A percentile compares a stretch with the other conserved stretches of the same genome.
Evolutionary conservation across 2,888 invertebrate species (phyloP).

Genomic region (Meteorus cinctellus): DNA sequence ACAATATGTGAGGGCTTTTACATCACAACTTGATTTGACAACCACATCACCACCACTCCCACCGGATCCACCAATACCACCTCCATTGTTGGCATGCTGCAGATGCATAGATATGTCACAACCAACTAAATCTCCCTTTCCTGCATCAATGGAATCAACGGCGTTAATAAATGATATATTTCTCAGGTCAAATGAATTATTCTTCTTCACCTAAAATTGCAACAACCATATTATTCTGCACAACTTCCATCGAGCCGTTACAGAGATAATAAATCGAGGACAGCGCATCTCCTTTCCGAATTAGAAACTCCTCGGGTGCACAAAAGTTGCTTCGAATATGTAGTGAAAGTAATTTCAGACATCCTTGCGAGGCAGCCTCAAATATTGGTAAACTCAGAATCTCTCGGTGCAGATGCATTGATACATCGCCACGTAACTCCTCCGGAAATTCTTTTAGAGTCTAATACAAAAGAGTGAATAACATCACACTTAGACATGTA

Average conservation of each 20-base stretch:
- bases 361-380: slow-evolving; percentile 95
- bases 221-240: slow-evolving; percentile 96
- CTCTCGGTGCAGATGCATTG: slow-evolving; percentile 95
- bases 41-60: slow-evolving; percentile 80
- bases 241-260: slow-evolving; percentile 98
- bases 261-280: slow-evolving; percentile 96
- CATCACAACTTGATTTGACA: slow-evolving; percentile 95
- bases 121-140: slow-evolving; percentile 96
- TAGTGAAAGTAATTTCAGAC: slow-evolving; percentile 91
- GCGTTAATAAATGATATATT: background rate
- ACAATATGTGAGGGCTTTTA: slow-evolving; percentile 95
- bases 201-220: slow-evolving; percentile 90
- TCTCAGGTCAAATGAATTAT: background rate
- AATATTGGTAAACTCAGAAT: slow-evolving; percentile 95
- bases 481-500: background rate
- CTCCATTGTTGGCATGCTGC: slow-evolving; percentile 79
- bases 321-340: slow-evolving; percentile 96
- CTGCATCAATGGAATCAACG: slow-evolving; percentile 73
- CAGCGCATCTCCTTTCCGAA: slow-evolving; percentile 95
- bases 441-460: slow-evolving; percentile 97
- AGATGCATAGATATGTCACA: slow-evolving; percentile 91
- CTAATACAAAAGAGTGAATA: slow-evolving; percentile 66
- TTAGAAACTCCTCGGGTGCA: slow-evolving; percentile 95
- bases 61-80: slow-evolving; percentile 76
- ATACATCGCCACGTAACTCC: slow-evolving; percentile 95